phyloP scores from a whole-genome alignment of 2,888 invertebrate species.

The Deilephila porcellus region DNA sequence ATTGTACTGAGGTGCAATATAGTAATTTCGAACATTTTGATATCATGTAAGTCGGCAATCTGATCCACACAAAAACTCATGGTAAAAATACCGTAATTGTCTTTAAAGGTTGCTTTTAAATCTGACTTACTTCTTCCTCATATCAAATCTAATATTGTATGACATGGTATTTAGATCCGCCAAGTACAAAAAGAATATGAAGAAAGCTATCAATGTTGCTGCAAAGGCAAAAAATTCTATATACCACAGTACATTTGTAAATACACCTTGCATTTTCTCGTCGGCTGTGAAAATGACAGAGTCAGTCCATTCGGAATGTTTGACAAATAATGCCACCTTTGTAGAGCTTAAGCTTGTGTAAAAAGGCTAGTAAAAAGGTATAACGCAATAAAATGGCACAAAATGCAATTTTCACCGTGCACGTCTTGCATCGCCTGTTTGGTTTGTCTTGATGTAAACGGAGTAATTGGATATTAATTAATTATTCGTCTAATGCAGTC shows the following conservation, averaged over 20 bases:
- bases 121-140: conserved; percentile 64
- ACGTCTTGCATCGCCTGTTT: too few species aligned
- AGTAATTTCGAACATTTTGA: conserved; percentile 1
- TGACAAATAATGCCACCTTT: background rate
- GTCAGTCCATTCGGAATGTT: background rate
- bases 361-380: background rate
- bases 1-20: background rate
- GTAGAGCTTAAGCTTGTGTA: background rate
- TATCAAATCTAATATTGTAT: conserved; percentile 62
- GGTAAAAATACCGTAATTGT: background rate
- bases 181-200: conserved; percentile 66
- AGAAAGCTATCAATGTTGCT: conserved; percentile 59
- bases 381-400: too few species aligned
- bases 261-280: conserved; percentile 57
- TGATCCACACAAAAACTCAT: background rate
- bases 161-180: conserved; percentile 57
- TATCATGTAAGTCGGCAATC: background rate
- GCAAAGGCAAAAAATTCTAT: conserved; percentile 70
- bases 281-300: background rate
- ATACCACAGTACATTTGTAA: conserved; percentile 71
- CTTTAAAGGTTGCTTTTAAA: conserved; percentile 5
- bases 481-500: too few species aligned
- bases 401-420: too few species aligned
- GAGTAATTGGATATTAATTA: too few species aligned
- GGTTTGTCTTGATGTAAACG: too few species aligned